Base-by-base conservation (phyloP, 2,888 invertebrate genomes). In the Mesorhabditis belari region DNA sequence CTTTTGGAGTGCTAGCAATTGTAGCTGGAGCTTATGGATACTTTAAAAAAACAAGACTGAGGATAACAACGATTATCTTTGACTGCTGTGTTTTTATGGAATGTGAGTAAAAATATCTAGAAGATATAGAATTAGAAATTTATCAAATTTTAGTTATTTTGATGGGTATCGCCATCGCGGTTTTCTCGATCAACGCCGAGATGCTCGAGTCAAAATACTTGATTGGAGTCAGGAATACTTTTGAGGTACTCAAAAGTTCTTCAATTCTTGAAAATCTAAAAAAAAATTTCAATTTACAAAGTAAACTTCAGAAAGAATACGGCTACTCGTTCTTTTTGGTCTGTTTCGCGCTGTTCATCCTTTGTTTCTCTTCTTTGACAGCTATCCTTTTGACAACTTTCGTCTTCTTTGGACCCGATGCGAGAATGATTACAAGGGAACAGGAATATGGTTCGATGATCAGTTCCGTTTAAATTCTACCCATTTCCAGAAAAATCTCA, bases 241-340 rank as follows among this genome's bases (percentile, higher is more conserved):
- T 71, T 57, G 74, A 73, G 65, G 73, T 75, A 24, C 24, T 24
- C 6, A n/a, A n/a, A 23, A 51, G 51, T 28, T 9, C 44, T 35
- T 6, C 3, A 12, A 19, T 6, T 17, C 12, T 23, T 12, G 19
- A 57, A 2, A 25, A 35, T 24, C 12, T 27, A 44, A 21, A 6
- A 49, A 23, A 28, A 5, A 5, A 58, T 49, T 19, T 5, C 21
- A 25, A 28, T 5, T 49, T 17, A 5, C 3, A 17, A 27, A 17
- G 12, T 21, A 17, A 9, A n/a, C 60, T 70, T 21, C 61, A 77
- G 76, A 79, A 79, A 62, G 57, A 63, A 4, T 79, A 76, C 58
- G 79, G 79, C 17, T 79, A 79, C 65, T 79, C 79, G 2, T 79
- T 77, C 62, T 79, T 75, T 53, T 63, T 79, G n/a, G 76, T 77